These are phyloP conservation scores for Galbula dea DNA, from an alignment of 2,113 vertebrate species.

Conservation along the genomic window DNA sequence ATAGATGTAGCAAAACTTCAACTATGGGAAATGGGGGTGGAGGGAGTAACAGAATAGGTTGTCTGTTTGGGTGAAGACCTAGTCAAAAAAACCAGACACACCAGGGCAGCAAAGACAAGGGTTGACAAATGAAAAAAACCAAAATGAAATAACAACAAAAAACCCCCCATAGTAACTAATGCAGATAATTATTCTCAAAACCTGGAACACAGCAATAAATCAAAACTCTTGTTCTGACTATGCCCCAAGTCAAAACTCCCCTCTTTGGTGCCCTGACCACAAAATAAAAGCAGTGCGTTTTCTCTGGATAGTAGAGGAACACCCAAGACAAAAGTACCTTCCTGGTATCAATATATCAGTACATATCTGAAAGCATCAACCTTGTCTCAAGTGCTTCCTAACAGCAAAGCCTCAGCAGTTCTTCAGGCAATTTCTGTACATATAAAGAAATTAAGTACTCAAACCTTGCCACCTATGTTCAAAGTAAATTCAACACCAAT, in stretches of 20 bases:
- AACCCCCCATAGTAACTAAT: no score
- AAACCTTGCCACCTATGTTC: not conserved
- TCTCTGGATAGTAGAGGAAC: not conserved
- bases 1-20: not conserved
- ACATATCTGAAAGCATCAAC: not conserved
- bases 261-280: rapidly evolving
- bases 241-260: rapidly evolving
- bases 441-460: not conserved
- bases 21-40: not conserved
- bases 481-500: not conserved
- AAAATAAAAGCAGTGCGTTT: not conserved
- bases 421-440: not conserved
- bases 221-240: not conserved
- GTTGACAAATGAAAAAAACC: not conserved
- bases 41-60: not conserved
- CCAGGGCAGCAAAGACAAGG: not conserved
- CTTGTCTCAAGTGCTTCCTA: not conserved
- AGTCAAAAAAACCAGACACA: not conserved
- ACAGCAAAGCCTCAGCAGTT: not conserved
- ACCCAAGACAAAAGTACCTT: not conserved
- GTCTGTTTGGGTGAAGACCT: not conserved
- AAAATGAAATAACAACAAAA: not conserved
- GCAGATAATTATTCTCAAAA: not conserved
- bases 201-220: not conserved
- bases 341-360: rapidly evolving